phyloP scores from a whole-genome alignment of 2,888 invertebrate genomes.

The Seira sanloemensis region DNA sequence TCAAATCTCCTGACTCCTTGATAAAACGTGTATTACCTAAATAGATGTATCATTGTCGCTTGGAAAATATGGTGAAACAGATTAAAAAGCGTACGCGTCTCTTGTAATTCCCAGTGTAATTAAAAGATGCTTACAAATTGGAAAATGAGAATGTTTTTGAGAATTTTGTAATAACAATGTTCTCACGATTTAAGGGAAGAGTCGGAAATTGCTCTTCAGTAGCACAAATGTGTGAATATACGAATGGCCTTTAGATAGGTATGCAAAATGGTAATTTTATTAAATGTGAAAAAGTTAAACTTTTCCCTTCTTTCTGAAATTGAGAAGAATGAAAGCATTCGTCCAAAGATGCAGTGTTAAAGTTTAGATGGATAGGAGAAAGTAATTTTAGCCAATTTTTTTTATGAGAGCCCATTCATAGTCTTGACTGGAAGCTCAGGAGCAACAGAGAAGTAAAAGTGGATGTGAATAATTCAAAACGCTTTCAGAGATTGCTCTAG shows the following conservation, averaged over 20 bases:
- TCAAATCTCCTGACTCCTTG: neutral
- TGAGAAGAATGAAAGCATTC: no score
- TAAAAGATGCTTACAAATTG: neutral
- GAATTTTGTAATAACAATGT: neutral
- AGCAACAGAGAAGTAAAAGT: neutral
- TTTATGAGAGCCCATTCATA: neutral
- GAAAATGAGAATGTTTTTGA: neutral
- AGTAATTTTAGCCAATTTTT: no score
- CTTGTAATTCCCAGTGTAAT: slow-evolving; percentile 40
- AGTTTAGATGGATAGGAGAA: no score
- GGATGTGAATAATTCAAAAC: slow-evolving; percentile 57
- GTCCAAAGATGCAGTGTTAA: no score
- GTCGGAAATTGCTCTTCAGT: no score
- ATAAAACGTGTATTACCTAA: slow-evolving; percentile 13
- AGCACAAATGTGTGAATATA: no score
- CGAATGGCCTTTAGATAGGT: no score
- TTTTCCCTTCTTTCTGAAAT: no score
- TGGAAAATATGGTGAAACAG: slow-evolving; percentile 7
- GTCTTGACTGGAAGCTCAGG: neutral
- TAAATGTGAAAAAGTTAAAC: no score
- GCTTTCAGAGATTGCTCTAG: slow-evolving; percentile 57
- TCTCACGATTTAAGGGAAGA: slow-evolving; percentile 19
- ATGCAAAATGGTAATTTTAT: no score
- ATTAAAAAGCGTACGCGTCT: slow-evolving; percentile 5
- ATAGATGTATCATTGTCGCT: neutral